Evolutionary conservation across 2,888 invertebrate species (phyloP), one percentile per base, ranked within the genome.

Genomic region (Antheraea assamensis): DNA sequence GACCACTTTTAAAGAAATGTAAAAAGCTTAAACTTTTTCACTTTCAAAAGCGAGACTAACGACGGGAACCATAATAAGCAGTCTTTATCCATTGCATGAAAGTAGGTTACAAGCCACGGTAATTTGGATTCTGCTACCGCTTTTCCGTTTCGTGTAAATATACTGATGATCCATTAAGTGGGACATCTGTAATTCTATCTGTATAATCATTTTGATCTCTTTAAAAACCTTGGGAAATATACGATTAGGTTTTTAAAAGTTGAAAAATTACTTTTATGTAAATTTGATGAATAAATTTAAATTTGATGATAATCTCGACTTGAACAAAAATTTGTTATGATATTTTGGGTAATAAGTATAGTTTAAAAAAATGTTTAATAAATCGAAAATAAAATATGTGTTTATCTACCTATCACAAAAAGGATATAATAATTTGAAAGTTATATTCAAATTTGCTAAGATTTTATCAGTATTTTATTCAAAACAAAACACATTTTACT

Each of bases 41-140:
- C 74, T 79, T 79, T 72, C 78, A 74, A 76, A 78, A 80, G 76
- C 68, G 76, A 77, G 76, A 77, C 75, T 78, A 79, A 77, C 77
- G 73, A 78, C 76, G 78, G 73, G 73, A 74, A 71, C 35, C 73
- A 73, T 80, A 82, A 84, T 80, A 82, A 80, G 79, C 76, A 78
- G 78, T 76, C 75, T 78, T 77, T 80, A 78, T 74, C 73, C 76
- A 80, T 81, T 78, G 79, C 75, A 73, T 78, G 77, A 76, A 85
- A 84, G 80, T 82, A 82, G 84, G 82, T 80, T 83, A 82, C 81
- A 79, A 78, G 78, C 74, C 73, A 74, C 73, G 76, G 79, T 86
- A 85, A 87, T 86, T 86, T 80, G 81, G 81, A 78, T 78, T 75
- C 66, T 58, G 52, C 77, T 74, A 68, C 73, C 76, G 75, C 74